These are phyloP conservation scores for Papilio machaon DNA, from an alignment of 1,140 invertebrate species.

Conservation along the genomic window DNA sequence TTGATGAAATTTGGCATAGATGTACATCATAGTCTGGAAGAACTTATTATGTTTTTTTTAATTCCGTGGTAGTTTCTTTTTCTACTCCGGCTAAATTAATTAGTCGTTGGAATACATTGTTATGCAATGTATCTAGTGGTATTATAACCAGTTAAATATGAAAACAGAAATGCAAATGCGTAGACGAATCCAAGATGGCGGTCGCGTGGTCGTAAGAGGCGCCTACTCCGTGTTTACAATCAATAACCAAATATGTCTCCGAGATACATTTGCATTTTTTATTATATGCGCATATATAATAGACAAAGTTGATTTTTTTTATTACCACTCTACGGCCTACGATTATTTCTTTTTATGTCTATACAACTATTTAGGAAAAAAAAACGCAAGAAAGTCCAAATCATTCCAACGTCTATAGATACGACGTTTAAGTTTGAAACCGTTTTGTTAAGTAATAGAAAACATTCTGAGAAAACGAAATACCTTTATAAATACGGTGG, in stretches of 20 bases:
- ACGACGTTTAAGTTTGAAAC: no score
- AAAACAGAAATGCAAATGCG: not conserved
- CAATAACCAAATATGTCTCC: slow-evolving; percentile 18
- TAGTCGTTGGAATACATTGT: not conserved
- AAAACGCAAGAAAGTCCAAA: not conserved
- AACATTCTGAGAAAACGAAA: no score
- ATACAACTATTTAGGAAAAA: not conserved
- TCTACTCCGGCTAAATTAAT: not conserved
- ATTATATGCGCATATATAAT: slow-evolving; percentile 18
- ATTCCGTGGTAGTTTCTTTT: not conserved
- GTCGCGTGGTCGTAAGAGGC: not conserved
- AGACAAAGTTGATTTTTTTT: not conserved
- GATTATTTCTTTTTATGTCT: not conserved
- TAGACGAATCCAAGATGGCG: not conserved
- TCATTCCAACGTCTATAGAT: not conserved
- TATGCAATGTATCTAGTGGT: not conserved
- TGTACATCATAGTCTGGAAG: no score
- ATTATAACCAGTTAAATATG: not conserved
- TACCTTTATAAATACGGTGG: no score
- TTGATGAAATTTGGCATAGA: no score
- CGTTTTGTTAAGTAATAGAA: no score
- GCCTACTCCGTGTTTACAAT: slow-evolving; percentile 9
- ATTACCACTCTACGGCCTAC: not conserved
- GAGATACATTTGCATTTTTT: not conserved
- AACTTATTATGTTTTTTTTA: no score